A percentile compares a stretch with the other conserved stretches of the same genome.
phyloP scores from a whole-genome alignment of 2,797 vertebrate genomes.

The Poliocrania exsul region DNA sequence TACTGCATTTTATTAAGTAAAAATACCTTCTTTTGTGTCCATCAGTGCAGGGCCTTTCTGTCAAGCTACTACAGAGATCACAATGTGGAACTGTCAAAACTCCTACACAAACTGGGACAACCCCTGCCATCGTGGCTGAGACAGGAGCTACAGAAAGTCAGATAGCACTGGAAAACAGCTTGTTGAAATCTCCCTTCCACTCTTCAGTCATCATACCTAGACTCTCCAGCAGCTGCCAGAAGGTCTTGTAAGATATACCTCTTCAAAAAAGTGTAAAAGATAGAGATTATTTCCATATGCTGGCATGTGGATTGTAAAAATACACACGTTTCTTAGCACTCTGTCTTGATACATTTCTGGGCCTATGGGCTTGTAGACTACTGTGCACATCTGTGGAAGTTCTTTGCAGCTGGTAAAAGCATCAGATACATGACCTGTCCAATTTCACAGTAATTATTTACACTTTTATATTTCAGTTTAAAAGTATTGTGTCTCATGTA shows the following conservation, averaged over 20 bases:
- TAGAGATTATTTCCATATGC: constrained; percentile 71
- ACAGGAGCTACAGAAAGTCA: constrained; percentile 96
- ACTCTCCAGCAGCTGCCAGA: constrained; percentile 53
- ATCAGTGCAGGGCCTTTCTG: constrained; percentile 90
- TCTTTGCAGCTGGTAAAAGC: constrained; percentile 15
- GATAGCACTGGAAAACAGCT: constrained; percentile 71
- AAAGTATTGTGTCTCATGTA: constrained; percentile 62
- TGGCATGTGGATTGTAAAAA: constrained; percentile 73
- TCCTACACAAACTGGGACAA: constrained; percentile 92
- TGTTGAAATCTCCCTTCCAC: not conserved
- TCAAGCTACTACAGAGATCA: constrained; percentile 95
- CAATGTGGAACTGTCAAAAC: constrained; percentile 95
- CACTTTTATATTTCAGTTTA: constrained; percentile 57
- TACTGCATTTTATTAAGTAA: not conserved
- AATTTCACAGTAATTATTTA: constrained; percentile 53
- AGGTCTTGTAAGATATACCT: constrained; percentile 67
- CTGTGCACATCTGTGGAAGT: constrained; percentile 22
- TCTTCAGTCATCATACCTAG: not conserved
- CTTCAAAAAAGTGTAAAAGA: constrained; percentile 53
- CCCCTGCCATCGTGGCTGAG: constrained; percentile 95
- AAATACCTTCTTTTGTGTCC: constrained; percentile 33
- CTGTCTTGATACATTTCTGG: constrained; percentile 40
- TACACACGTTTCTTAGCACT: constrained; percentile 34
- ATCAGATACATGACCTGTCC: constrained; percentile 22
- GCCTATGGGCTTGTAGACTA: constrained; percentile 46